Base-by-base conservation (phyloP, 2,113 vertebrate species). In the Epinephelus moara region DNA sequence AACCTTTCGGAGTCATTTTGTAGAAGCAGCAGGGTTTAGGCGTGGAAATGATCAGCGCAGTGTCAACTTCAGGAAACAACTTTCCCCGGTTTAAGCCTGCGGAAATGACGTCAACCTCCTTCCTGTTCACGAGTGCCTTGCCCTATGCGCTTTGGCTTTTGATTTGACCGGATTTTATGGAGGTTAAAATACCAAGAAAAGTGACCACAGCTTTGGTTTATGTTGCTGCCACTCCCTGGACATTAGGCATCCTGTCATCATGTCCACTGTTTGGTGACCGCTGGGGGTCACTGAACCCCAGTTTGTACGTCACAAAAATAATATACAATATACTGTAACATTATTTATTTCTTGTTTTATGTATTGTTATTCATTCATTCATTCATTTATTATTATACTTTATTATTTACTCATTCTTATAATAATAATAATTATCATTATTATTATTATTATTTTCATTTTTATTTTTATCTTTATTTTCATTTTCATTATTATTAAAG, bases 41-140 rank as follows among this genome's bases (percentile, higher is more conserved):
- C 14, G 64, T 77, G n/a, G 62, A 84, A 64, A 69, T 5, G 2
- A 61, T 70, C 76, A 27, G 60, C 62, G 10, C 71, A 10, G 78
- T 55, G 83, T 52, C 74, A 92, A 93, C 91, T 93, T 91, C 94
- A 96, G 95, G 95, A 96, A 96, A 95, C 94, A 91, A 94, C 94
- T 95, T 95, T 94, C 94, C 94, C 95, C 93, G 94, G 94, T 95
- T 78, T 75, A 37, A 89, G 87, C 92, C 91, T 90, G 78, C 92
- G 95, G 95, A 95, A 94, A 90, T 93, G 73, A 90, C 95, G 94
- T 93, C 90, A 93, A 66, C 85, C 30, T 91, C 84, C 91, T 95
- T 95, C 94, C 92, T 90, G 89, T 92, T 78, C 85, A 15, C 53
- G 12, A 3, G 45, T n/a, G 17, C 78, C 85, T 45, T 52, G 79